Conservation (phyloP, 30 jellyfish, hydroid and myxozoan genomes). For the Sanderia malayensis region DNA sequence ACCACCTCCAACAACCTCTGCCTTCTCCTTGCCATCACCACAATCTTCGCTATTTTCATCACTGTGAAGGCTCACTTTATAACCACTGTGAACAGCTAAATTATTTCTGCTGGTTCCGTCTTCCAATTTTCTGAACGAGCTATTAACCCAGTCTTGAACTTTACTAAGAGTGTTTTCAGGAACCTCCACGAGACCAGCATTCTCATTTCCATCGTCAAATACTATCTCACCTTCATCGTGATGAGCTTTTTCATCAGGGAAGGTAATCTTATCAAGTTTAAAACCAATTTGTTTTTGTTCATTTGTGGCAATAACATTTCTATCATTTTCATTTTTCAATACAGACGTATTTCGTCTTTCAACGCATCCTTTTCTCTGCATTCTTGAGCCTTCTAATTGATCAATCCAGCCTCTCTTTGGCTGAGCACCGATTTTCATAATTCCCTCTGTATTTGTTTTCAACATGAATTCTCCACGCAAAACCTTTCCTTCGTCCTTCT, state of each 20-base stretch:
- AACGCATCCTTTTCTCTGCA: too few relatives aligned
- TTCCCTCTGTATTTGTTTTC: not conserved
- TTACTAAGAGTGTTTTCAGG: constrained; percentile 26
- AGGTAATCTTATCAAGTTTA: not conserved
- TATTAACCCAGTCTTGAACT: constrained; percentile 64
- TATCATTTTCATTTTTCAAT: too few relatives aligned
- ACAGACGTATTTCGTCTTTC: not conserved
- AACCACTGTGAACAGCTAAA: too few relatives aligned
- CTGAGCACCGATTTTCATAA: not conserved
- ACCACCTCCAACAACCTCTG: too few relatives aligned
- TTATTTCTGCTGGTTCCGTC: not conserved
- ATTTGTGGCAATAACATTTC: not conserved
- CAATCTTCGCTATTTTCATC: not conserved
- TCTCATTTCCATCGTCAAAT: not conserved
- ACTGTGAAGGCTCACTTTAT: too few relatives aligned
- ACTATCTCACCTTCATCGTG: not conserved
- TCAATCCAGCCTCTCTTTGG: not conserved
- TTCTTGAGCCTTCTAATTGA: not conserved
- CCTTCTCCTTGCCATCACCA: not conserved
- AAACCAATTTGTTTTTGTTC: not conserved
- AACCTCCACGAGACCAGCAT: not conserved
- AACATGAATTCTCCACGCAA: too few relatives aligned
- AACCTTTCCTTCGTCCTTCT: not conserved
- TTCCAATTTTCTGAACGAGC: constrained; percentile 10
- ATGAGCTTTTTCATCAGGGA: not conserved